Evolutionary conservation across 1,140 invertebrate species (phyloP).

Genomic region (Drosophila nikananu): DNA sequence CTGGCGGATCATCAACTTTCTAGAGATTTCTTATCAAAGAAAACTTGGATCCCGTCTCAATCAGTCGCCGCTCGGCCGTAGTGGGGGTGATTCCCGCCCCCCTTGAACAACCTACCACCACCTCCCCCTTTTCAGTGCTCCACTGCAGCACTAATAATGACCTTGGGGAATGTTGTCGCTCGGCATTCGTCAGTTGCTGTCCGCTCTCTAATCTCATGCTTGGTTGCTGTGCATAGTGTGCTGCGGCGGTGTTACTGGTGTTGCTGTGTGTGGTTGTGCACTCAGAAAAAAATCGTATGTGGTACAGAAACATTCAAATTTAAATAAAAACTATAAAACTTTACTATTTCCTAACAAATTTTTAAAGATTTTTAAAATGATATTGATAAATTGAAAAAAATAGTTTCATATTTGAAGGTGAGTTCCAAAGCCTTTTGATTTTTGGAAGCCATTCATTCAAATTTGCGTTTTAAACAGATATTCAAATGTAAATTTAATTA

Average conservation of each 20-base stretch:
- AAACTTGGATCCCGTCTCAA: slow-evolving; percentile 9
- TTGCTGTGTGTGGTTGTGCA: slow-evolving; percentile 15
- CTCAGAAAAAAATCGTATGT: background rate
- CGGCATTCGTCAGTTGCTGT: slow-evolving; percentile 36
- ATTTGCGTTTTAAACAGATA: background rate
- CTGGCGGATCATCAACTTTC: slow-evolving; percentile 21
- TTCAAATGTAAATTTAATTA: background rate
- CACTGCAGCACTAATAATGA: slow-evolving; percentile 39
- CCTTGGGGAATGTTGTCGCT: slow-evolving; percentile 50
- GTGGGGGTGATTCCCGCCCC: slow-evolving; percentile 8
- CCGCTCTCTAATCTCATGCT: slow-evolving; percentile 47
- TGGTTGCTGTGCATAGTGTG: slow-evolving; percentile 24
- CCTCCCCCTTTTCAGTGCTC: background rate
- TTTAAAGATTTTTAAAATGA: no score
- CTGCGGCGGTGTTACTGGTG: slow-evolving; percentile 13
- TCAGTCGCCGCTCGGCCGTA: slow-evolving; percentile 23
- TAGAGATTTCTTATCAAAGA: slow-evolving; percentile 41
- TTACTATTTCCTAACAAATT: background rate
- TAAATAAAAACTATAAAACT: background rate
- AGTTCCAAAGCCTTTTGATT: background rate
- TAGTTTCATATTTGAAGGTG: background rate
- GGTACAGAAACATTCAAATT: background rate
- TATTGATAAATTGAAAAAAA: background rate
- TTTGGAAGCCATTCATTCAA: background rate
- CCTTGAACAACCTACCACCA: no score